These are phyloP conservation scores for Villa cingulata DNA, from an alignment of 2,888 invertebrate genomes.

Conservation along the genomic window DNA sequence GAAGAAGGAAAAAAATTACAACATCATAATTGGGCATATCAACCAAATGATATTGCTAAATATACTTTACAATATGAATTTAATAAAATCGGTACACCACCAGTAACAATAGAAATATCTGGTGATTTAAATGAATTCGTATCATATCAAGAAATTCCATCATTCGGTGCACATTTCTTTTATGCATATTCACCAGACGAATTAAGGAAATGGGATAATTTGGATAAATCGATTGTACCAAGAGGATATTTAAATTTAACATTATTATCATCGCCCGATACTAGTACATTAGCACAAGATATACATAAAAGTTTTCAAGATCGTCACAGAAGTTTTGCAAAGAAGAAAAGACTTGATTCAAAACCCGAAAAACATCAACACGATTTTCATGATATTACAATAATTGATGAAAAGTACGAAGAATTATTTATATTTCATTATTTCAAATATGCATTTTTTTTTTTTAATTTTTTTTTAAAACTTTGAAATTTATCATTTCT, in stretches of 20 bases:
- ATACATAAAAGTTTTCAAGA: neutral
- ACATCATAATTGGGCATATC: constrained; percentile 11
- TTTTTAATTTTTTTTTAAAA: too few relatives aligned
- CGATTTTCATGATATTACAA: neutral
- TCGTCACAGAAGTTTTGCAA: neutral
- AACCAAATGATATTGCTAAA: constrained; percentile 28
- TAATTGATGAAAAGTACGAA: neutral
- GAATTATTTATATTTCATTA: too few relatives aligned
- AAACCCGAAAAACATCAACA: neutral
- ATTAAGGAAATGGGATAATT: constrained; percentile 31
- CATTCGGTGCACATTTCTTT: constrained; percentile 39
- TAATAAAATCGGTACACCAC: constrained; percentile 23
- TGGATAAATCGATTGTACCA: constrained; percentile 28
- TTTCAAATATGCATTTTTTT: too few relatives aligned
- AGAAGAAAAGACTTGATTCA: neutral
- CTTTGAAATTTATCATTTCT: neutral
- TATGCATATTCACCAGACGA: constrained; percentile 38
- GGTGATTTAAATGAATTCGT: constrained; percentile 36
- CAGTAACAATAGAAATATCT: constrained; percentile 29
- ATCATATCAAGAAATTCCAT: constrained; percentile 37
- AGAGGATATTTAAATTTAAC: constrained; percentile 18
- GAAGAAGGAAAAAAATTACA: constrained; percentile 20
- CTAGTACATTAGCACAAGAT: constrained; percentile 6
- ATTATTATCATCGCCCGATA: constrained; percentile 4
- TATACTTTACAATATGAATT: constrained; percentile 22